Evolutionary conservation across 2,113 vertebrate genomes (phyloP).

Genomic region (Strigops habroptila): DNA sequence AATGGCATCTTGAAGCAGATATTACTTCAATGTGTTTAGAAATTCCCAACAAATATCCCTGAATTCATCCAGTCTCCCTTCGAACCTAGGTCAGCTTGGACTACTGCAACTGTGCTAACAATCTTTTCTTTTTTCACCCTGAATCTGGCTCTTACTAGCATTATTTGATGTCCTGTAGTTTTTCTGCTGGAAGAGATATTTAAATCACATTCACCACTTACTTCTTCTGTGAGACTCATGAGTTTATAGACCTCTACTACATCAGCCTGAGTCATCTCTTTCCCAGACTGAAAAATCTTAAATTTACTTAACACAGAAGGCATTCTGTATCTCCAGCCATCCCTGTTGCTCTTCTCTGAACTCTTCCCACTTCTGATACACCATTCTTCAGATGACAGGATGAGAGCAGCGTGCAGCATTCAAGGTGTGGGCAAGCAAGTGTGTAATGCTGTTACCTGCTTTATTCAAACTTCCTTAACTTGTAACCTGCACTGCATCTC

Average conservation of each 20-base stretch:
- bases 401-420: not conserved
- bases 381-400: not conserved
- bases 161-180: not conserved
- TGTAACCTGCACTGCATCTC: not conserved
- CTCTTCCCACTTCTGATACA: not conserved
- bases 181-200: not conserved
- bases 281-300: not conserved
- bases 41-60: not conserved
- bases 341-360: not conserved
- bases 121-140: not conserved
- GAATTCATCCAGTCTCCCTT: not conserved
- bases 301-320: not conserved
- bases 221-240: not conserved
- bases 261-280: not conserved
- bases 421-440: not conserved
- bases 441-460: not conserved
- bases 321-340: not conserved
- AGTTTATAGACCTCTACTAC: not conserved
- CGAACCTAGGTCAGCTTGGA: not conserved
- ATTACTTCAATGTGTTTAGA: not conserved
- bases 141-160: not conserved
- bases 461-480: not conserved
- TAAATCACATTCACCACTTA: not conserved
- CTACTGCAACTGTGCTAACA: not conserved
- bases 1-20: not conserved